Evolutionary conservation across 2,888 invertebrate genomes (phyloP).

Genomic region (Heliconius ismenius): DNA sequence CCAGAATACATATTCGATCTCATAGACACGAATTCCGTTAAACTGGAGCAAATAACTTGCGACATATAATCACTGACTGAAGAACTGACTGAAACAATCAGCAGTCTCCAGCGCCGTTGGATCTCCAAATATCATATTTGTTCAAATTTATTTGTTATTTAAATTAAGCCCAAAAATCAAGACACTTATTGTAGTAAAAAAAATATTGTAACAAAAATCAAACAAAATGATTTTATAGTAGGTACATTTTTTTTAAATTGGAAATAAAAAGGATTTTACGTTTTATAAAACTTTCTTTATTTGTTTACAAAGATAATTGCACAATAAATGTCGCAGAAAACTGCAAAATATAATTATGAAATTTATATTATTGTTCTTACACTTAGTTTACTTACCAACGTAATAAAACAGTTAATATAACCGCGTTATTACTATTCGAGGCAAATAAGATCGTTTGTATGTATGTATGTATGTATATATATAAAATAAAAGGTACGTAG

Average conservation of each 20-base stretch:
- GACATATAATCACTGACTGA: too few species aligned
- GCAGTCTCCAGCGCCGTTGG: not conserved
- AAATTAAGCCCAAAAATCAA: not conserved
- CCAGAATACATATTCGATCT: constrained; percentile 4
- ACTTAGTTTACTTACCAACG: constrained; percentile 31
- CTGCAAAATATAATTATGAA: constrained; percentile 31
- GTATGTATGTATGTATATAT: constrained; percentile 7
- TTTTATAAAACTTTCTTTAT: constrained; percentile 13
- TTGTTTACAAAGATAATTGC: constrained; percentile 23
- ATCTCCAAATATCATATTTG: not conserved
- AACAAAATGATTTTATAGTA: not conserved
- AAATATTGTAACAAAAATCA: not conserved
- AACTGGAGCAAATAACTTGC: constrained; percentile 2
- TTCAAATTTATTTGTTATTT: not conserved
- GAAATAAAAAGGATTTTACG: not conserved
- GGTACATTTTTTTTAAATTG: not conserved
- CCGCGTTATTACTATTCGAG: constrained; percentile 36
- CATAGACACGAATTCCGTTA: not conserved
- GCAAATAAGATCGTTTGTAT: constrained; percentile 13
- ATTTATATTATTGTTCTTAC: constrained; percentile 22
- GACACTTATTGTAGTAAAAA: not conserved
- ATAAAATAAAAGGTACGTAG: not conserved
- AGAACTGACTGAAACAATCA: too few species aligned
- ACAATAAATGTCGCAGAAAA: constrained; percentile 37
- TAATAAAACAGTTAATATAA: constrained; percentile 45